phyloP scores from a whole-genome alignment of 2,797 vertebrate genomes.

The Paedocypris micromegethes region DNA sequence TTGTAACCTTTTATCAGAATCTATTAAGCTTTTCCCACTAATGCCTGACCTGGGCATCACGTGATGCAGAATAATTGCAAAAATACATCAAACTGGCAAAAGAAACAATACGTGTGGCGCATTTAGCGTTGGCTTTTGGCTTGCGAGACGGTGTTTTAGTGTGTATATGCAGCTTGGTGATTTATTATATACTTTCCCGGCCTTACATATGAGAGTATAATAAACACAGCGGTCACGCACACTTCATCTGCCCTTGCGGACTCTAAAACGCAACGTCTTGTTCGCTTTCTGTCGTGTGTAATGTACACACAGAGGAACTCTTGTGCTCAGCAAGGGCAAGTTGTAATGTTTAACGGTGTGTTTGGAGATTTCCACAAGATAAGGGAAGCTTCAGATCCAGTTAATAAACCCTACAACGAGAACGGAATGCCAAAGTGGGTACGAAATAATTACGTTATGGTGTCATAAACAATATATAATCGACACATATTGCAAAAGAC shows the following conservation, averaged over 20 bases:
- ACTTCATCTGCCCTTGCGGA: conserved; percentile 4
- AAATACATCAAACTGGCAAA: not conserved
- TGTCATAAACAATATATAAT: not conserved
- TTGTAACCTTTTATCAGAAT: not conserved
- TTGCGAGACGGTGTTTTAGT: conserved; percentile 5
- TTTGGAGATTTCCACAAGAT: conserved; percentile 9
- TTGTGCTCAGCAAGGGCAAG: conserved; percentile 13
- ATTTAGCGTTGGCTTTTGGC: not conserved
- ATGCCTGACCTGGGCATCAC: not conserved
- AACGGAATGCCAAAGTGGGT: not conserved
- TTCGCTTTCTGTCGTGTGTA: conserved; percentile 21
- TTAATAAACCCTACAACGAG: not conserved
- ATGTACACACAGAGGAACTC: conserved; percentile 30
- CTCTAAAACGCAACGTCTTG: conserved; percentile 15
- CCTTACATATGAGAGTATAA: conserved; percentile 41
- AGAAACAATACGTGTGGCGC: not conserved
- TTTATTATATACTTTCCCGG: conserved; percentile 36
- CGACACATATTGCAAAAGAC: too few species aligned
- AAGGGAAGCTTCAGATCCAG: not conserved
- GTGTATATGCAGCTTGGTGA: conserved; percentile 6
- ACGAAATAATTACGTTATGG: not conserved
- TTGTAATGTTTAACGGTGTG: conserved; percentile 8
- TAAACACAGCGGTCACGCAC: conserved; percentile 38
- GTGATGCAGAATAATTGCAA: too few species aligned
- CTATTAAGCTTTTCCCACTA: not conserved